Percentiles rank a stretch among this genome's conserved stretches.
These are phyloP conservation scores for Choreutis nemorana DNA, from an alignment of 2,888 invertebrate species.

Conservation along the genomic window DNA sequence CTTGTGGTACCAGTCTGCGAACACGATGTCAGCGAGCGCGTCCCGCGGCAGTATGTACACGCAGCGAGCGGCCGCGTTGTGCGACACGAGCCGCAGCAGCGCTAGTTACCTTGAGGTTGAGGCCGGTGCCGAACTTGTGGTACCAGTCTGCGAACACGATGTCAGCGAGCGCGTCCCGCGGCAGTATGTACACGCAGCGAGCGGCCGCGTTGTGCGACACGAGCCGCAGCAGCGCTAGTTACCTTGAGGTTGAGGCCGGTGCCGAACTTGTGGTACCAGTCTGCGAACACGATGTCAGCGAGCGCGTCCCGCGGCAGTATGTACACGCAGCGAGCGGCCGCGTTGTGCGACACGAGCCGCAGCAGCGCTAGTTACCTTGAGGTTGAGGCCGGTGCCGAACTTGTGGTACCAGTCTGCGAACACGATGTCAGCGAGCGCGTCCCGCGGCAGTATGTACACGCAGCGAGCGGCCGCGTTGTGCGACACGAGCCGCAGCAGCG, in stretches of 20 bases:
- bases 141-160: slow-evolving; percentile 92
- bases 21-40: slow-evolving; percentile 87
- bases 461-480: slow-evolving; percentile 81
- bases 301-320: slow-evolving; percentile 91
- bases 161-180: slow-evolving; percentile 91
- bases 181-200: slow-evolving; percentile 93
- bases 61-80: slow-evolving; percentile 79
- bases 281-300: slow-evolving; percentile 87
- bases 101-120: slow-evolving; percentile 91
- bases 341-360: slow-evolving; percentile 78
- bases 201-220: slow-evolving; percentile 78
- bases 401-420: slow-evolving; percentile 93
- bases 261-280: slow-evolving; percentile 92
- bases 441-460: slow-evolving; percentile 93
- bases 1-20: slow-evolving; percentile 91
- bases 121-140: slow-evolving; percentile 80
- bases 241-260: slow-evolving; percentile 78
- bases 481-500: slow-evolving; percentile 86
- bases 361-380: slow-evolving; percentile 88
- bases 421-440: slow-evolving; percentile 87
- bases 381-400: slow-evolving; percentile 80
- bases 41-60: slow-evolving; percentile 96
- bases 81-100: slow-evolving; percentile 83
- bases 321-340: slow-evolving; percentile 90
- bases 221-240: slow-evolving; percentile 92